Percentiles rank a stretch among this genome's conserved stretches.
These are phyloP conservation scores for Pygoscelis antarcticus DNA, from an alignment of 2,113 vertebrate genomes.

Conservation along the genomic window DNA sequence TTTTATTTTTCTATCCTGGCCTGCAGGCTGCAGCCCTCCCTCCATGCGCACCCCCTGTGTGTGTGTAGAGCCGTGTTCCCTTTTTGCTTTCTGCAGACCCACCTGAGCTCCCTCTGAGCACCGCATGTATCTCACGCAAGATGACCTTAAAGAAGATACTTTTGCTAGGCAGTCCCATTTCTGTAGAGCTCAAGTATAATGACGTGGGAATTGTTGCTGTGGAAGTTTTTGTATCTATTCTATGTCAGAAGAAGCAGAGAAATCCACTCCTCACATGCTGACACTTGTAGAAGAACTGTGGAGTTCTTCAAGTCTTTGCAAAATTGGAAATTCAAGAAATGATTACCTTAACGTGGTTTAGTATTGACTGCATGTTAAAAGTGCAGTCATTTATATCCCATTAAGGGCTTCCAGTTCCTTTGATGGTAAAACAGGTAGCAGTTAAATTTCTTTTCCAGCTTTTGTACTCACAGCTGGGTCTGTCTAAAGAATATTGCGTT, in stretches of 20 bases:
- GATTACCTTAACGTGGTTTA: background rate
- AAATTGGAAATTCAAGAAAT: background rate
- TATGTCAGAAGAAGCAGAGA: background rate
- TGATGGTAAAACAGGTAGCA: background rate
- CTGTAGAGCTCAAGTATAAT: background rate
- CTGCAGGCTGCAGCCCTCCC: background rate
- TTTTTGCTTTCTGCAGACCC: background rate
- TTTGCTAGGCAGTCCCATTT: background rate
- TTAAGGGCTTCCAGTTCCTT: background rate
- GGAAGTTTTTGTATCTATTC: background rate
- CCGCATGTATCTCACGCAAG: background rate
- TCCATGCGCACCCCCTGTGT: rapidly evolving
- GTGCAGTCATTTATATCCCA: background rate
- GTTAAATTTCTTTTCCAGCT: background rate
- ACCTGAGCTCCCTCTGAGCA: background rate
- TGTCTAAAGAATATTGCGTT: background rate
- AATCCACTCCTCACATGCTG: background rate
- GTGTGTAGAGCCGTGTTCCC: background rate
- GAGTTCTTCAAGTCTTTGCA: background rate
- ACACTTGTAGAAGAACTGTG: background rate
- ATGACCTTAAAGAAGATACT: background rate
- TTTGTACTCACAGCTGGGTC: background rate
- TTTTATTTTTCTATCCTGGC: background rate
- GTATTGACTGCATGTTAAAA: conserved; percentile 3
- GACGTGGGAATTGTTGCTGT: background rate